phyloP scores from a whole-genome alignment of 2,888 invertebrate genomes.

The Cylindroiulus punctatus region DNA sequence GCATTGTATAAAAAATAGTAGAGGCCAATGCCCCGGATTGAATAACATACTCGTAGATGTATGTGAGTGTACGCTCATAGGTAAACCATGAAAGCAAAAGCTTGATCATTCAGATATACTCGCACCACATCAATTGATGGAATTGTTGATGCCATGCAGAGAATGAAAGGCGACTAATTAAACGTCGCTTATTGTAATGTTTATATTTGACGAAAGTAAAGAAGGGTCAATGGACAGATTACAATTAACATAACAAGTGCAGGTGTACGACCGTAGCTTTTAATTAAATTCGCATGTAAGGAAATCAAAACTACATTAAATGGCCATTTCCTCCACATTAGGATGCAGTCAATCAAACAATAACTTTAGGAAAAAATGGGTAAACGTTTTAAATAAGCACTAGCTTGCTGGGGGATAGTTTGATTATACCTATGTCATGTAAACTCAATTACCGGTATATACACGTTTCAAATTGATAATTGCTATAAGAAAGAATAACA shows the following conservation, averaged over 20 bases:
- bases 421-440: no score
- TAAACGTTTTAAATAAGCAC: neutral
- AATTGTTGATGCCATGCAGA: neutral
- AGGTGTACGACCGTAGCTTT: neutral
- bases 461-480: no score
- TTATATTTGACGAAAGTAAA: neutral
- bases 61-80: no score
- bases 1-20: neutral
- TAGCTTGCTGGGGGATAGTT: no score
- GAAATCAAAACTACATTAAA: neutral
- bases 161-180: neutral
- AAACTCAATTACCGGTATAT: no score
- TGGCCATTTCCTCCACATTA: neutral
- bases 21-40: constrained; percentile 7
- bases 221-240: constrained; percentile 36
- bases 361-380: neutral
- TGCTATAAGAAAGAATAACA: no score
- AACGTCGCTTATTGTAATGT: neutral
- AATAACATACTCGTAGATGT: neutral
- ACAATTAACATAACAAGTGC: neutral
- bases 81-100: neutral
- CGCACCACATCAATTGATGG: neutral
- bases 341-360: neutral
- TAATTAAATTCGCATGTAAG: neutral
- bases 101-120: neutral